Evolutionary conservation across 2,113 vertebrate species (phyloP).

Genomic region (Sapajus apella): DNA sequence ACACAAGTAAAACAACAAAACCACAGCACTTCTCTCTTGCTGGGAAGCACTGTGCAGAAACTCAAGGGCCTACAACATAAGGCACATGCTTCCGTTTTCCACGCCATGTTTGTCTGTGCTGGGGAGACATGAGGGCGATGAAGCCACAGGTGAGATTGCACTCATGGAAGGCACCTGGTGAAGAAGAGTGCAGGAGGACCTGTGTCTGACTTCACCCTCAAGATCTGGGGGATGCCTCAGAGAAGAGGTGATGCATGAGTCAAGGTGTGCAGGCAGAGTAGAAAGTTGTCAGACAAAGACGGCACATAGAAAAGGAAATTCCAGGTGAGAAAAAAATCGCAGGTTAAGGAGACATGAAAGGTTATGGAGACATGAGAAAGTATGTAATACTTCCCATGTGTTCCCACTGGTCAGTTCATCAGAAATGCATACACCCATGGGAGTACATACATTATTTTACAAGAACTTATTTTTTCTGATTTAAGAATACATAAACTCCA

Average conservation of each 20-base stretch:
- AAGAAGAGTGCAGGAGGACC: background rate
- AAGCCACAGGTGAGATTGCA: accelerated
- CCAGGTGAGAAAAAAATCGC: background rate
- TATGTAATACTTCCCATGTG: background rate
- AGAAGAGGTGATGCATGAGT: background rate
- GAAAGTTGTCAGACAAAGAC: background rate
- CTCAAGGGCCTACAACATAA: accelerated
- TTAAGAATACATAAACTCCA: background rate
- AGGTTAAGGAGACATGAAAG: background rate
- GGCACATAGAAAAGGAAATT: background rate
- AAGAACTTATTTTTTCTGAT: background rate
- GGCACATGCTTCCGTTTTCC: accelerated
- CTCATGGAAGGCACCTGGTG: background rate
- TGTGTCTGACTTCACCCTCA: too few species aligned
- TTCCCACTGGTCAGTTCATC: background rate
- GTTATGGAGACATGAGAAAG: background rate
- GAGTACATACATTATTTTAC: background rate
- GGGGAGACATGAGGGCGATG: background rate
- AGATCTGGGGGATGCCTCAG: accelerated
- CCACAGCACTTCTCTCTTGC: accelerated
- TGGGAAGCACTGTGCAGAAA: background rate
- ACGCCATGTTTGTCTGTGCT: accelerated
- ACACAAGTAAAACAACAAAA: background rate
- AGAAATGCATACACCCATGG: background rate
- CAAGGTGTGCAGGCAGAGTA: background rate